A percentile compares a stretch with the other conserved stretches of the same genome.
Evolutionary conservation across 1,140 invertebrate genomes (phyloP).

Genomic region (Maconellicoccus hirsutus): DNA sequence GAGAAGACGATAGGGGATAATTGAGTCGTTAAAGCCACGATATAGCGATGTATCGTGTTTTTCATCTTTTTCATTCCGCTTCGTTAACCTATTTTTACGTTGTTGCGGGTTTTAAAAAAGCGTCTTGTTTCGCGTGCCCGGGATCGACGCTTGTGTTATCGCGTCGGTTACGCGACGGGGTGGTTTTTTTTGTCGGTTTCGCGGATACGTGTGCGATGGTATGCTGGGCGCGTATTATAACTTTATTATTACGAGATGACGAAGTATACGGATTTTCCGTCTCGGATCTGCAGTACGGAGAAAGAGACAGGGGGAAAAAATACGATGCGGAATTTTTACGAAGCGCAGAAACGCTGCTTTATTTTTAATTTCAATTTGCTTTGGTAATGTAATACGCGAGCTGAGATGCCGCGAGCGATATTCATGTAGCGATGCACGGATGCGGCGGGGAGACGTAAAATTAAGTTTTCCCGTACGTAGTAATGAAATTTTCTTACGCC

Average conservation of each 20-base stretch:
- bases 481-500: too few relatives aligned
- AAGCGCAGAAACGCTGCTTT: neutral
- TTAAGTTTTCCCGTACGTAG: too few relatives aligned
- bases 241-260: too few relatives aligned
- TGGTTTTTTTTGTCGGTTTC: neutral
- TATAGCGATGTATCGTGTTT: neutral
- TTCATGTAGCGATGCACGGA: too few relatives aligned
- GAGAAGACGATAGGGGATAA: too few relatives aligned
- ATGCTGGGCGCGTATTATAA: too few relatives aligned
- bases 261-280: too few relatives aligned
- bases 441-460: too few relatives aligned
- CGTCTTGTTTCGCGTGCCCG: neutral
- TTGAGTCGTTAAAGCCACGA: conserved; percentile 3
- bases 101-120: neutral
- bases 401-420: neutral
- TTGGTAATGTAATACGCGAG: neutral
- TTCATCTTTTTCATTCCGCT: neutral
- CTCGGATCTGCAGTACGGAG: too few relatives aligned
- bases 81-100: neutral
- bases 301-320: too few relatives aligned
- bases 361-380: conserved; percentile 1
- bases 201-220: too few relatives aligned
- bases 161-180: neutral
- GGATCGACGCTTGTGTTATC: too few relatives aligned
- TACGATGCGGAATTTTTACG: neutral